Evolutionary conservation across 2,797 vertebrate species (phyloP).

Genomic region (Tamandua tetradactyla): DNA sequence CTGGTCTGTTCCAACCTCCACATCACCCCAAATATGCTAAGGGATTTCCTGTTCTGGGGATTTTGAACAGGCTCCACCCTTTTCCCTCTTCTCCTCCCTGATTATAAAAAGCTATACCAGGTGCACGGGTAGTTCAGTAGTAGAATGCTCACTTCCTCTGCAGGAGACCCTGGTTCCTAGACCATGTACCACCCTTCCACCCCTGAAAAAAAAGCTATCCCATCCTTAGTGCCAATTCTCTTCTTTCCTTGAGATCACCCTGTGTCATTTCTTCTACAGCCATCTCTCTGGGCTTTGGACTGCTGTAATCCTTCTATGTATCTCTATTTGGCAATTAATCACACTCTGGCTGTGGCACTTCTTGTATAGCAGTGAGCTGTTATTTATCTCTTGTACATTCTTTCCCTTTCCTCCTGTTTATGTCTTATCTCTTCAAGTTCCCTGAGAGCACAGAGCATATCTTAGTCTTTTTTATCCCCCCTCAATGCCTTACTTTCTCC

Average conservation of each 20-base stretch:
- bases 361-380: not conserved
- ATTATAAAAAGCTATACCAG: not conserved
- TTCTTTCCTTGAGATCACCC: not conserved
- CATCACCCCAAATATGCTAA: not conserved
- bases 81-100: not conserved
- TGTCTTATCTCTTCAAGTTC: slow-evolving; percentile 19
- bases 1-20: not conserved
- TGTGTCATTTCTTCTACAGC: not conserved
- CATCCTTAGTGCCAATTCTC: not conserved
- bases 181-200: no score
- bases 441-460: not conserved
- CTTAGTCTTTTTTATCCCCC: not conserved
- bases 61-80: not conserved
- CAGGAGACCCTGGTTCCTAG: no score
- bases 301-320: not conserved
- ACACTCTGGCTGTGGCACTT: not conserved
- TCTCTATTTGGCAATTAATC: not conserved
- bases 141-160: no score
- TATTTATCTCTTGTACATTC: slow-evolving; percentile 13
- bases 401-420: slow-evolving; percentile 12
- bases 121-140: no score
- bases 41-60: not conserved
- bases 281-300: not conserved
- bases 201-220: not conserved
- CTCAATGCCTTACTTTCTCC: not conserved